Base-by-base conservation (phyloP, 1,140 invertebrate genomes). In the Halotydeus destructor region DNA sequence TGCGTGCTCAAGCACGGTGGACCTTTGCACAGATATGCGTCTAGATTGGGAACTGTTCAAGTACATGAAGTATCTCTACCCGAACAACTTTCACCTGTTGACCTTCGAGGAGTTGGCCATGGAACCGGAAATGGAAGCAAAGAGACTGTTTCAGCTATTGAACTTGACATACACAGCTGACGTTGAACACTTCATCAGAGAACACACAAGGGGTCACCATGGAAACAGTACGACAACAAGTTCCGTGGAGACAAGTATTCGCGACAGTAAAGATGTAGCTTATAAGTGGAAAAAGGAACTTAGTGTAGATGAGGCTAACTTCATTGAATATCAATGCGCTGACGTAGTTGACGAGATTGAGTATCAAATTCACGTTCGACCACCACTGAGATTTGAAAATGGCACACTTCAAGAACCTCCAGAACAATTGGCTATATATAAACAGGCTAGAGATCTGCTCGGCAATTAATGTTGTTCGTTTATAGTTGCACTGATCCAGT, bases 61-160 rank as follows among this genome's bases (percentile, higher is more conserved):
- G 8, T 55, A 66, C 32, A 60, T 86, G 38, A 59, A 67, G 4
- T 65, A 70, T 50, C 58, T 70, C 33, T 80, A 75, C 63, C 75
- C 79, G 9, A 57, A 65, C 33, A 67, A 69, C 44, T 75, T 85
- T 24, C 18, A 44, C 3, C 24, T 54, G 5, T 35, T 52, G 6
- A 45, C 48, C 27, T 86, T 84, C 55, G 82, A 86, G 61, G 81
- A 86, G 55, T 57, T 86, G 12, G 79, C 79, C 0, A 52, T 80
- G 11, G 68, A 78, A 53, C 75, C 78, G 1, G 75, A 76, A 54
- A 62, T 60, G 36, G 67, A 71, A n/a, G 68, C 71, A 3, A 64
- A 72, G 47, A 65, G 74, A n/a, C 57, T 86, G 3, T 71, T 80
- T 41, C 60, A 73, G 52, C 83, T 83, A 60, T 75, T 78, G 53